Evolutionary conservation across 2,113 vertebrate genomes (phyloP), one percentile per base, ranked within the genome.

Genomic region (Nannobrachium achirus): DNA sequence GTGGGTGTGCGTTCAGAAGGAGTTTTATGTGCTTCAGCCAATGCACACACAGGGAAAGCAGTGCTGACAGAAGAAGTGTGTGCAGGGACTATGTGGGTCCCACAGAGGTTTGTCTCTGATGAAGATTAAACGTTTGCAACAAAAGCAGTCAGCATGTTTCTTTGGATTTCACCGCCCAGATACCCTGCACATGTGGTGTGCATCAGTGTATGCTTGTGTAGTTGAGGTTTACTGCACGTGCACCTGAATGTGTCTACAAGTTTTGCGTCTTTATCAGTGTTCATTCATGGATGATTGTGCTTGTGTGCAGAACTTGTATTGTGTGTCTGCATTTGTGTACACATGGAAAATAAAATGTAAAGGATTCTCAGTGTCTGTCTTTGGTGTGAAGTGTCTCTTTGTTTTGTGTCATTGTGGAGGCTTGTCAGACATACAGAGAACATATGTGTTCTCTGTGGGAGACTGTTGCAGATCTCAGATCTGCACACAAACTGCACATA

Each of bases 371-470:
- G 33, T 41, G 64, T n/a, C 45, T 8, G 19, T 53, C 48, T 63
- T 5, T 61, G 44, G 19, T 7, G 38, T 18, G 42, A 44, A 44
- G 2, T 16, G 56, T 8, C 7, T 18, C 39, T 41, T 8, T 3
- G 40, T n/a, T n/a, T 20, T 3, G 38, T 56, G 15, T 4, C 40
- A 68, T 25, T 53, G 13, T 11, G 15, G 40, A 50, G 1, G 16
- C 40, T 63, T 56, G 69, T 9, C 60, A 9, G 49, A 46, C 71
- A 60, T 1, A 2, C 61, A 49, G 10, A 53, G n/a, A 20, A 68
- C 18, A 25, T 9, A n/a, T 5, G 19, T n/a, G 48, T 18, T 38
- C n/a, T n/a, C n/a, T 8, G 56, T 16, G 51, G 25, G 19, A 11
- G 8, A 6, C 49, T 16, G 15, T 19, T 9, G 51, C 10, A 4